These are phyloP conservation scores for Pediacus dermestoides DNA, from an alignment of 2,888 invertebrate species.

Conservation along the genomic window DNA sequence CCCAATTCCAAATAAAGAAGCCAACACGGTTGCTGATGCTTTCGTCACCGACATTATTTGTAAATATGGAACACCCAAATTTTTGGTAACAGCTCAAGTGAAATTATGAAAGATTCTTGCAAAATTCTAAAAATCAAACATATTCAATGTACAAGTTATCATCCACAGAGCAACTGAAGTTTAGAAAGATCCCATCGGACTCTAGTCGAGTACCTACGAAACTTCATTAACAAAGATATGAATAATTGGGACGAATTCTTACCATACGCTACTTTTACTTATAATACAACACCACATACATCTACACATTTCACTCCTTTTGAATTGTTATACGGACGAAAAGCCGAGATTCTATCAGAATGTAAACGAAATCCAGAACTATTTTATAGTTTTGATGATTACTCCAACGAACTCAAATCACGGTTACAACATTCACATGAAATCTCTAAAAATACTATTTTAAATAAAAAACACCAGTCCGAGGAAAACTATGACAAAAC, in stretches of 20 bases:
- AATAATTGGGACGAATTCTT: slow-evolving; percentile 38
- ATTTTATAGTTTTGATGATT: slow-evolving; percentile 26
- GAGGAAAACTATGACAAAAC: no score
- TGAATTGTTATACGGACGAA: slow-evolving; percentile 40
- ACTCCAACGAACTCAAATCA: slow-evolving; percentile 25
- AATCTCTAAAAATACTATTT: no score
- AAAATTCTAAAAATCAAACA: slow-evolving; percentile 36
- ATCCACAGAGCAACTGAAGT: slow-evolving; percentile 36
- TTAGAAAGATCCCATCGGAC: slow-evolving; percentile 37
- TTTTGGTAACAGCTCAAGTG: no score
- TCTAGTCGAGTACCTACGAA: slow-evolving; percentile 33
- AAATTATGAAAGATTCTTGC: slow-evolving; percentile 34
- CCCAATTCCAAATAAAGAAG: slow-evolving; percentile 28
- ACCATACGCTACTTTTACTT: slow-evolving; percentile 33
- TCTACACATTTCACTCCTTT: slow-evolving; percentile 38
- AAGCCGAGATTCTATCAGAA: slow-evolving; percentile 33
- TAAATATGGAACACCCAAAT: no score
- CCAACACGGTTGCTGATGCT: slow-evolving; percentile 34
- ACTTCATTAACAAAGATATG: slow-evolving; percentile 31
- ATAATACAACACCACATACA: slow-evolving; percentile 35
- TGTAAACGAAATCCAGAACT: slow-evolving; percentile 20
- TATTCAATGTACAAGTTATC: slow-evolving; percentile 31
- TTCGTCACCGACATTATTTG: no score
- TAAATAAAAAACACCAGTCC: no score
- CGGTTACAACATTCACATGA: slow-evolving; percentile 25